phyloP scores from a whole-genome alignment of 1,140 invertebrate genomes.

The Hyposmocoma kahamanoa region DNA sequence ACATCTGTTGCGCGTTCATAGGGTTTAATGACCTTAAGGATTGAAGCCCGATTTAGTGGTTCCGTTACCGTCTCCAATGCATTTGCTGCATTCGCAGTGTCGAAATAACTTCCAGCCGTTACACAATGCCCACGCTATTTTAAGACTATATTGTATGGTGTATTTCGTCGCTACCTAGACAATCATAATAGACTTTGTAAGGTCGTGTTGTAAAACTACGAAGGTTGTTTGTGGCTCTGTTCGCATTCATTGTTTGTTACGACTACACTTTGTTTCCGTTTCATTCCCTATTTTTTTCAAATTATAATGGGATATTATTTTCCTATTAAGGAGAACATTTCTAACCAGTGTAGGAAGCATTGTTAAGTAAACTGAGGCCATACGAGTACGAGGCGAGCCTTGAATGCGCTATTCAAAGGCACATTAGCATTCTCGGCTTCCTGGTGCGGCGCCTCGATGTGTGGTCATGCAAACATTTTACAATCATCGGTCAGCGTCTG shows the following conservation, averaged over 20 bases:
- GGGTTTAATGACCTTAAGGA: conserved; percentile 36
- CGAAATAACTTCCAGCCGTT: conserved; percentile 40
- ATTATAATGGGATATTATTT: no score
- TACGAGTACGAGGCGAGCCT: conserved; percentile 52
- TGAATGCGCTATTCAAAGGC: conserved; percentile 65
- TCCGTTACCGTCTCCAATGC: conserved; percentile 49
- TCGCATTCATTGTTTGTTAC: no score
- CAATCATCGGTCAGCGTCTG: conserved; percentile 26
- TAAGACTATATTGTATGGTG: no score
- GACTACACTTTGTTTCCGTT: no score
- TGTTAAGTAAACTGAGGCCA: conserved; percentile 51
- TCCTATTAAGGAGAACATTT: neutral
- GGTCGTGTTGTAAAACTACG: no score
- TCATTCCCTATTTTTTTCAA: no score
- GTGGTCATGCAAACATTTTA: conserved; percentile 29
- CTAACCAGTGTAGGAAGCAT: conserved; percentile 13
- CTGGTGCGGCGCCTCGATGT: conserved; percentile 47
- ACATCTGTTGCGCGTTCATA: conserved; percentile 4
- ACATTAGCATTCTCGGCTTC: conserved; percentile 66
- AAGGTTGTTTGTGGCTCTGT: no score
- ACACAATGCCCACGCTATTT: conserved; percentile 48
- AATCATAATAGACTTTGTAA: conserved; percentile 11
- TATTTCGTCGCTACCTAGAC: no score
- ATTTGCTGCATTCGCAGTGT: conserved; percentile 38
- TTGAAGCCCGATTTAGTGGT: conserved; percentile 34